Base-by-base conservation (phyloP, 1,140 invertebrate species). In the Diorhabda elongata region DNA sequence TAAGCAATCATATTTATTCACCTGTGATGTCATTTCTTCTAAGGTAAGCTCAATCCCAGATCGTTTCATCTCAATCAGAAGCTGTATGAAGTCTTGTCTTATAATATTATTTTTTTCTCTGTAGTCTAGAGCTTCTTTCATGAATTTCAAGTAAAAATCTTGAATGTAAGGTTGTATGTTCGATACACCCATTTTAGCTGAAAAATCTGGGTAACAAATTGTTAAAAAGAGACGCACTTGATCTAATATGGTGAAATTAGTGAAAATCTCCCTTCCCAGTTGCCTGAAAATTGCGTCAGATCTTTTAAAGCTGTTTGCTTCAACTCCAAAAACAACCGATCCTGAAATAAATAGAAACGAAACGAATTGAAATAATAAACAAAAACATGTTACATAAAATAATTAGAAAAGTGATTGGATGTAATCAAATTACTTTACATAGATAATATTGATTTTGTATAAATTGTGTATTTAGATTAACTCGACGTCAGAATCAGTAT, bases 31-130 rank as follows among this genome's bases (percentile, higher is more conserved):
- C 47, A 52, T 52, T 52, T 52, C 47, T 3, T 52, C 4, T 6
- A 8, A 6, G n/a, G 47, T 52, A 52, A 52, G 47, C n/a, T 52
- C 47, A 52, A 52, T n/a, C 6, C 47, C 47, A 52, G 47, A 52
- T 8, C n/a, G 6, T 4, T 52, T 64, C 62, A 69, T 64, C 8
- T 69, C 68, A 11, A 86, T 74, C 56, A 87, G 58, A 2, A 86
- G 66, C 67, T 87, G 82, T n/a, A 87, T 68, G 66, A 86, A 85
- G 73, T 87, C 87, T 67, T 84, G 79, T 9, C 81, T 73, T 0
- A 71, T 73, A 0, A 82, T 74, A 1, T 79, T 79, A 26, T 82
- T 82, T 6, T 78, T 71, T 66, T 84, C 79, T 3, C 86, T 76
- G 64, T 84, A 81, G 5, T 80, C 70, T 43, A 85, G 76, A 1